Base-by-base conservation (phyloP, 2,888 invertebrate species). In the Torymus auratus region DNA sequence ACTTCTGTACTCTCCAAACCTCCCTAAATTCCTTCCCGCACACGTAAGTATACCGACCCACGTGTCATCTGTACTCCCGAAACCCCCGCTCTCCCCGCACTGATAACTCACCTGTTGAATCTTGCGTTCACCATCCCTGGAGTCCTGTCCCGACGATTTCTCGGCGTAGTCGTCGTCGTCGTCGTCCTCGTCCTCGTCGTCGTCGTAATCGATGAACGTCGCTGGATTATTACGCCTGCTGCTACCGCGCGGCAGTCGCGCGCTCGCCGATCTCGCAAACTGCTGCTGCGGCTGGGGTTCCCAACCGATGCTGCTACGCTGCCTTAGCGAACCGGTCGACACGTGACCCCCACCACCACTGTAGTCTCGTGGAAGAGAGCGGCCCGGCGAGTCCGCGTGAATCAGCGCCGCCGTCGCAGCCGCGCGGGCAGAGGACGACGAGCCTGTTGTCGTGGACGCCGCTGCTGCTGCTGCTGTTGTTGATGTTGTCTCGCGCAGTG, bases 221-320 rank as follows among this genome's bases (percentile, higher is more conserved):
- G 87, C 86, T 1, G 89, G 87, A 80, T 41, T 41, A 7, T 88
- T n/a, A n/a, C n/a, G 88, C 4, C 88, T 85, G 92, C 93, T 89
- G 88, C 41, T 41, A 7, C 41, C 89, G 88, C 93, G 91, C 69
- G 96, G 95, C 84, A 96, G 91, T 81, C 96, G 92, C 52, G 96
- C 96, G 90, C 96, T 96, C 13, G 96, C 96, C 72, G 96, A 96
- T 89, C 96, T 93, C 86, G 95, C 94, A 89, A 96, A 96, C 87
- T 94, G 94, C 84, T 94, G 88, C 61, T 73, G 75, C 55, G 56
- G 61, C 60, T 79, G 55, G 56, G 61, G 20, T 4, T 20, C 56
- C 17, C 72, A 58, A 68, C 52, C 56, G 12, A n/a, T 62, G 11
- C 62, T 17, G 55, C 53, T 52, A 14, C 15, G 69, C 23, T 67